A percentile compares a stretch with the other conserved stretches of the same genome.
phyloP scores from a whole-genome alignment of 2,113 vertebrate species.

The Catharus minimus region DNA sequence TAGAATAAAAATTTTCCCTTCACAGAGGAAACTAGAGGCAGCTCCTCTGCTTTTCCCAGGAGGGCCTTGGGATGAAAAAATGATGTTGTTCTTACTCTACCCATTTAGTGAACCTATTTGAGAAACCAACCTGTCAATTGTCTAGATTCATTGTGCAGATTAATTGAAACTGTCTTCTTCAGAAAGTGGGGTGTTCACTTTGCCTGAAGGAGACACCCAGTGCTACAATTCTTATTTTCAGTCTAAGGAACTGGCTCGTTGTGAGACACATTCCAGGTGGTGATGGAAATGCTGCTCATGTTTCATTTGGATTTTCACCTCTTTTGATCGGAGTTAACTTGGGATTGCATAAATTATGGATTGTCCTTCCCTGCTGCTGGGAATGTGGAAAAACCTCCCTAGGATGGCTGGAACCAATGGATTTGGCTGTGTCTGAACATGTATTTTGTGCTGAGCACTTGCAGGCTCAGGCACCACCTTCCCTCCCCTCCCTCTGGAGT shows the following conservation, averaged over 20 bases:
- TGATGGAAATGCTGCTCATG: neutral
- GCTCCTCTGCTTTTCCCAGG: neutral
- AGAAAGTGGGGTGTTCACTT: neutral
- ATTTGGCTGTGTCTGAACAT: fast-evolving
- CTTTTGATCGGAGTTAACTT: neutral
- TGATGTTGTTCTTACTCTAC: fast-evolving
- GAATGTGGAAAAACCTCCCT: neutral
- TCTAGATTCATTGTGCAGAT: neutral
- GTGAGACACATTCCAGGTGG: neutral
- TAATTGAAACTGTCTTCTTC: neutral
- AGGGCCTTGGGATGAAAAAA: neutral
- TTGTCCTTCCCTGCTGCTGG: neutral
- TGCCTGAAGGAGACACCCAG: neutral
- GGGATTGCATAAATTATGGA: neutral
- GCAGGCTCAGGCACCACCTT: neutral
- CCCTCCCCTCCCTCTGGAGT: neutral
- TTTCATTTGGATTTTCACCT: neutral
- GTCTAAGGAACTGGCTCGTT: neutral
- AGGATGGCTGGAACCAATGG: neutral
- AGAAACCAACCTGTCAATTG: neutral
- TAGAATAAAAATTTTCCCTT: neutral
- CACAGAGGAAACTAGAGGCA: neutral
- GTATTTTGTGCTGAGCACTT: neutral
- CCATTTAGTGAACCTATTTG: neutral
- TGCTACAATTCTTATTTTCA: neutral